Evolutionary conservation across 2,113 vertebrate species (phyloP), one percentile per base, ranked within the genome.

Genomic region (Maccullochella peelii): DNA sequence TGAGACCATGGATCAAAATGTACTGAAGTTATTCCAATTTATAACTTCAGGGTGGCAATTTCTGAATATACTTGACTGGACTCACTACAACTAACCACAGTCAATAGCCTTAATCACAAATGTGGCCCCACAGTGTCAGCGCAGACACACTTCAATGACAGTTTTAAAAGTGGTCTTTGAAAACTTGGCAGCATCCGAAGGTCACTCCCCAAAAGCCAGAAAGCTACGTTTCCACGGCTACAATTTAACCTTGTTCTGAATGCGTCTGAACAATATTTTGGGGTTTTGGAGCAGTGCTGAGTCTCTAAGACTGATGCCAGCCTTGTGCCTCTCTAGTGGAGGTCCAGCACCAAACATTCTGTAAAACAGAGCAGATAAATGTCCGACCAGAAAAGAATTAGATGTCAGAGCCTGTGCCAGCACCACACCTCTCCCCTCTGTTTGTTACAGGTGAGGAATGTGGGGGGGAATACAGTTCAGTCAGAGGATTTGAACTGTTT

Each of bases 361-460:
- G 55, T 54, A 58, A 62, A 69, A 80, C 11, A 6, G 69, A 61
- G 73, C 21, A 1, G 63, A 30, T 63, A 75, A 79, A 40, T 14
- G 38, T 1, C 52, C 18, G 40, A 54, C 16, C 62, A 49, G 30
- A 66, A 44, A n/a, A 52, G 36, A 66, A 42, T 30, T 33, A 20
- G 25, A 36, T 52, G 58, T 23, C 8, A 58, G 74, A 38, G 62
- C 1, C 49, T 65, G 74, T 49, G 76, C 80, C 80, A 83, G 77
- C 61, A 55, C 27, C 30, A 1, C 57, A 21, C 57, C 49, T n/a
- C 23, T 20, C 49, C 21, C 42, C 69, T 4, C 44, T 2, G 33
- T 61, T 65, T 55, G 77, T 54, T 82, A 49, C 82, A 80, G 89
- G 88, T 86, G 88, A 89, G 73, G 88, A 85, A 89, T 82, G 83